Evolutionary conservation across 2,888 invertebrate genomes (phyloP), one percentile per base, ranked within the genome.

Genomic region (Cantharis rustica): DNA sequence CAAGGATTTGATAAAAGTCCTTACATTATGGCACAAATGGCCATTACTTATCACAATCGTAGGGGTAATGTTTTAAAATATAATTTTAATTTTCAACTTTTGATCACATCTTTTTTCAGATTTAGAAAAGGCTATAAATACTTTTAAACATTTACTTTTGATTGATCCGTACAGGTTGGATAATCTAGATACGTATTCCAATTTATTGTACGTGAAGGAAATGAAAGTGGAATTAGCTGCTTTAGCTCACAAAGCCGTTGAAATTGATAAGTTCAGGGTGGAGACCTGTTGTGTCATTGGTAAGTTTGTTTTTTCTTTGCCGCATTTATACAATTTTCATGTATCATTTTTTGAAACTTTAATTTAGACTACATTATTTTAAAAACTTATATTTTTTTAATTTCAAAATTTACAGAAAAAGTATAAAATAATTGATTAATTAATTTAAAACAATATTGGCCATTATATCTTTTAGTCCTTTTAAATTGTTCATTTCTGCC

Each of bases 281-380:
- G 98, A 99, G 89, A 99, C 99, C 0, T 99, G 99, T 88, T 98
- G 97, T 89, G 96, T 99, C 80, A 96, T 99, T 86, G 98, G 98
- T 94, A 89, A 89, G 89, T 10, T 26, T 15, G 2, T n/a, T n/a
- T n/a, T n/a, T n/a, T n/a, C n/a, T n/a, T n/a, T n/a, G n/a, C n/a
- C n/a, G n/a, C n/a, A n/a, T n/a, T n/a, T n/a, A n/a, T n/a, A n/a
- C n/a, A n/a, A n/a, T n/a, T n/a, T n/a, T n/a, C n/a, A n/a, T n/a
- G n/a, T n/a, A n/a, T n/a, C n/a, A n/a, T n/a, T n/a, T n/a, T n/a
- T n/a, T n/a, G n/a, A n/a, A n/a, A n/a, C n/a, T n/a, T n/a, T n/a
- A n/a, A n/a, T n/a, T n/a, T n/a, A n/a, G n/a, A n/a, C n/a, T n/a
- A n/a, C n/a, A n/a, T n/a, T n/a, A n/a, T n/a, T n/a, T n/a, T n/a